Evolutionary conservation across 1,140 invertebrate species (phyloP).

Genomic region (Adoxophyes honmai): DNA sequence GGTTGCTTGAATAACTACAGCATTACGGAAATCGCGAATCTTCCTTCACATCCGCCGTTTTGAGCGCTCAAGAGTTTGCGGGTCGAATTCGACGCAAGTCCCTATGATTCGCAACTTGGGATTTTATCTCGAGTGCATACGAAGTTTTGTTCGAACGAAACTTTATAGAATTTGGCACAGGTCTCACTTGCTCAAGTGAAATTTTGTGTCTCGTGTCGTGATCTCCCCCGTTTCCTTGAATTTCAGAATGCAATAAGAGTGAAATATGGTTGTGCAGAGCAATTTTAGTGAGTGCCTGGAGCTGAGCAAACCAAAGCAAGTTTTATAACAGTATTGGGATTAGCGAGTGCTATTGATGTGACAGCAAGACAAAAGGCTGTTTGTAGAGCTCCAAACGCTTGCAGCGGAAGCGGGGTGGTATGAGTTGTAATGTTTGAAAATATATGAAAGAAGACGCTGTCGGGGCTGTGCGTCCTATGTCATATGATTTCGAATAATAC

Average conservation of each 20-base stretch:
- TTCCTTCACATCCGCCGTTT: constrained; percentile 1
- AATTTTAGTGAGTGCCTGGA: not conserved
- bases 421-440: too few species aligned
- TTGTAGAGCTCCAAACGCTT: too few species aligned
- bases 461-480: too few species aligned
- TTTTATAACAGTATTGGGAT: not conserved
- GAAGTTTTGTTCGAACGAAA: not conserved
- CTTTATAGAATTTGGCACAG: constrained; percentile 8
- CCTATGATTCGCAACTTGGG: not conserved
- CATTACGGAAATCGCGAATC: not conserved
- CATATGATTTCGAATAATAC: too few species aligned
- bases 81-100: constrained; percentile 1
- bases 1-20: too few species aligned
- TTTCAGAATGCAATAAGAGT: not conserved
- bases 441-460: too few species aligned
- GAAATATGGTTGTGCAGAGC: constrained; percentile 6
- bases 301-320: not conserved
- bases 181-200: not conserved
- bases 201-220: constrained; percentile 4
- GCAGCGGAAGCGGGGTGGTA: too few species aligned
- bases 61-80: not conserved
- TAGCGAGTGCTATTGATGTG: not conserved
- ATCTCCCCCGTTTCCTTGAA: not conserved
- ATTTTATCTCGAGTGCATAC: not conserved
- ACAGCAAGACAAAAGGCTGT: too few species aligned